These are phyloP conservation scores for Sporophila hypoxantha DNA, from an alignment of 2,113 vertebrate genomes.

Conservation along the genomic window DNA sequence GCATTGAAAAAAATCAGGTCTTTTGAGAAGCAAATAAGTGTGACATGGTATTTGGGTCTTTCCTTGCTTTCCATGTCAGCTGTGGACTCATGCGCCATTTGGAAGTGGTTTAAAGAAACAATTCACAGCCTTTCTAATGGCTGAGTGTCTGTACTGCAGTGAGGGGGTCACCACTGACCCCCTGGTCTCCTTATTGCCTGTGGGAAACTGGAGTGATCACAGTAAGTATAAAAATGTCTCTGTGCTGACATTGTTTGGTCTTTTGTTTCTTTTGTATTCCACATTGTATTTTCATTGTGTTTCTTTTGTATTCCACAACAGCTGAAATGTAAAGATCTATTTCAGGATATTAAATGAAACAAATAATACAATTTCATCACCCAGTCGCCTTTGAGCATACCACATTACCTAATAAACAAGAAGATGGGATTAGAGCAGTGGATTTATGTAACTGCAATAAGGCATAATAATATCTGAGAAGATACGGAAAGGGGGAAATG, in stretches of 20 bases:
- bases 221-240: constrained; percentile 13
- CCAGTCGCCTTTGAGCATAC: constrained; percentile 34
- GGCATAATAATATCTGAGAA: constrained; percentile 8
- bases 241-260: neutral
- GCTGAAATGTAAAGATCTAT: constrained; percentile 21
- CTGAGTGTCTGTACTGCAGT: neutral
- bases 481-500: neutral
- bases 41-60: neutral
- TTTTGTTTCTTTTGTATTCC: constrained; percentile 54
- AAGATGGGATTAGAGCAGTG: constrained; percentile 28
- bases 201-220: neutral
- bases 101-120: neutral
- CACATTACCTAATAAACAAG: constrained; percentile 57
- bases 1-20: neutral
- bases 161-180: neutral
- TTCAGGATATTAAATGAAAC: constrained; percentile 60
- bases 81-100: neutral
- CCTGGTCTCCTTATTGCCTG: neutral
- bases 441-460: constrained; percentile 29
- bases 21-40: neutral
- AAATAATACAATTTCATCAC: constrained; percentile 54
- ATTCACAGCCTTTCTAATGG: neutral
- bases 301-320: constrained; percentile 43
- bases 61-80: neutral
- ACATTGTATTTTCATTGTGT: no score